Conservation (phyloP, 2,113 vertebrate genomes). For the Antechinus stuartii region DNA sequence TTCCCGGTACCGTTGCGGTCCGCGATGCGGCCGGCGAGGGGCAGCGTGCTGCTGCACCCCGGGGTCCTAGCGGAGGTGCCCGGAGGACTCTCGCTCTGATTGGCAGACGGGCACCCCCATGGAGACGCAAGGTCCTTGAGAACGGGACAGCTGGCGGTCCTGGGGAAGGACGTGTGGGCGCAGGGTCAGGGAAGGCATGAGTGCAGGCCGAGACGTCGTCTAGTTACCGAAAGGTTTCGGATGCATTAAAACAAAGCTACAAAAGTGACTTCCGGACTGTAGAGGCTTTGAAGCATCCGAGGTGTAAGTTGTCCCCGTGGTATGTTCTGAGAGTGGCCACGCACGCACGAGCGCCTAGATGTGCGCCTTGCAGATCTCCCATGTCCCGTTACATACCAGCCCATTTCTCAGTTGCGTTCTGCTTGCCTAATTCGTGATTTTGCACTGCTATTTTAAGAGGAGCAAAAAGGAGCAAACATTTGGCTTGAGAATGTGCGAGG, state of each 20-base stretch:
- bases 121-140: neutral
- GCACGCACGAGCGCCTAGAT: no score
- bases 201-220: neutral
- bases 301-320: neutral
- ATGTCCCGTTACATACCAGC: neutral
- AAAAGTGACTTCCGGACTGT: neutral
- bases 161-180: no score
- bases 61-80: no score
- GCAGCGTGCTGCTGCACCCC: no score
- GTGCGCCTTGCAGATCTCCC: no score
- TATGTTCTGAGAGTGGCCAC: neutral
- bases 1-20: no score
- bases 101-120: no score
- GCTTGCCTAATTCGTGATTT: neutral
- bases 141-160: no score
- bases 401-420: no score
- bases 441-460: neutral
- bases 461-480: neutral
- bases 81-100: neutral
- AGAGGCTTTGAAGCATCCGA: neutral
- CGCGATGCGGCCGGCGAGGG: no score
- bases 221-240: neutral
- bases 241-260: neutral
- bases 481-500: neutral
- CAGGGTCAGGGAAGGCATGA: no score